A percentile compares a stretch with the other conserved stretches of the same genome.
These are phyloP conservation scores for Polia nebulosa DNA, from an alignment of 2,888 invertebrate species.

Conservation along the genomic window DNA sequence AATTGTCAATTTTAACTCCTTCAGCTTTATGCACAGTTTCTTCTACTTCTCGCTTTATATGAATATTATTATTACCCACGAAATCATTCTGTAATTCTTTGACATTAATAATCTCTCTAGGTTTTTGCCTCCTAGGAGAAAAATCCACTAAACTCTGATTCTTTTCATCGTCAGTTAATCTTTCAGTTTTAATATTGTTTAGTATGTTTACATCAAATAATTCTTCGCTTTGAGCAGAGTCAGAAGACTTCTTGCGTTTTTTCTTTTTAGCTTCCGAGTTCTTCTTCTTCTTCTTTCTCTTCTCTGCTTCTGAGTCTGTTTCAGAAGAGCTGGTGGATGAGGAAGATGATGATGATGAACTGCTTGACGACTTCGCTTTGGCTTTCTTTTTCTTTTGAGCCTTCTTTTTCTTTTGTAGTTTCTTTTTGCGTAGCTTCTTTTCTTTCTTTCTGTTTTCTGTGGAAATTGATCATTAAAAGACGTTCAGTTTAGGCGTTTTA, in stretches of 20 bases:
- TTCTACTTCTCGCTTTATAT: constrained; percentile 81
- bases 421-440: constrained; percentile 82
- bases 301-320: constrained; percentile 68
- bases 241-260: constrained; percentile 77
- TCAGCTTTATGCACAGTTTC: constrained; percentile 57
- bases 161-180: constrained; percentile 85
- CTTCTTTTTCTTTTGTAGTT: constrained; percentile 80
- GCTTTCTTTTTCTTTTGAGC: constrained; percentile 80
- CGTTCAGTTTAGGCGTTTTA: not conserved
- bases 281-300: constrained; percentile 67
- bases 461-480: not conserved
- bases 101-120: constrained; percentile 85
- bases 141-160: constrained; percentile 75
- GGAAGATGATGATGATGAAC: constrained; percentile 64
- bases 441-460: constrained; percentile 78
- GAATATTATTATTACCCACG: constrained; percentile 81
- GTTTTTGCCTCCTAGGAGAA: constrained; percentile 80
- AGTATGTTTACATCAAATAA: constrained; percentile 85
- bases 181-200: constrained; percentile 87
- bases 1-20: constrained; percentile 16
- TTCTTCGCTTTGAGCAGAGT: constrained; percentile 79
- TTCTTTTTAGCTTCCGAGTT: constrained; percentile 71
- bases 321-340: constrained; percentile 66
- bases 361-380: constrained; percentile 74
- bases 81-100: constrained; percentile 88